Evolutionary conservation across 2,888 invertebrate species (phyloP).

Genomic region (Apamea crenata): DNA sequence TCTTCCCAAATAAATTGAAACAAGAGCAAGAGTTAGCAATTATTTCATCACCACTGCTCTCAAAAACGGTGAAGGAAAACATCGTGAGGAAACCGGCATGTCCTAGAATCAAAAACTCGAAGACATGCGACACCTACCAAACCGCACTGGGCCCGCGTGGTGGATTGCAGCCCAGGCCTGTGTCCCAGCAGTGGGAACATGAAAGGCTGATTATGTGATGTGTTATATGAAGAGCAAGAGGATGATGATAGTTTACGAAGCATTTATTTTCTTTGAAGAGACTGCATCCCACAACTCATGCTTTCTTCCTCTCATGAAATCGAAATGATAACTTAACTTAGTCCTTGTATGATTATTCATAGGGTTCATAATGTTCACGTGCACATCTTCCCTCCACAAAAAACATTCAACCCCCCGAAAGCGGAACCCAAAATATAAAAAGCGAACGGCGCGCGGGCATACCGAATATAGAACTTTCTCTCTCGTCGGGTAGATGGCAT

Average conservation of each 20-base stretch:
- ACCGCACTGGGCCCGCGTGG: too few relatives aligned
- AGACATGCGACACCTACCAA: too few relatives aligned
- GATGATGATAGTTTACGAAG: neutral
- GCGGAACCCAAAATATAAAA: conserved; percentile 69
- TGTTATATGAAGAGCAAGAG: too few relatives aligned
- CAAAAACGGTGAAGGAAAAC: too few relatives aligned
- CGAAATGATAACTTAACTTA: neutral
- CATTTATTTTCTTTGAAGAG: conserved; percentile 4
- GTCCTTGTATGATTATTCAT: conserved; percentile 15
- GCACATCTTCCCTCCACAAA: neutral
- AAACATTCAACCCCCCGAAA: conserved; percentile 7
- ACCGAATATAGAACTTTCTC: conserved; percentile 88
- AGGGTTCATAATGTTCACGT: neutral
- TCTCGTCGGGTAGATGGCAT: conserved; percentile 79
- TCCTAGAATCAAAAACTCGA: too few relatives aligned
- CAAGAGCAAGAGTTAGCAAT: too few relatives aligned
- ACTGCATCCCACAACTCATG: neutral
- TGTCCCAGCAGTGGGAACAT: too few relatives aligned
- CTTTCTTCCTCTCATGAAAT: neutral
- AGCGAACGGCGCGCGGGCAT: conserved; percentile 79
- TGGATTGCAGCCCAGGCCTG: too few relatives aligned
- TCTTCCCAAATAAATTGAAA: neutral
- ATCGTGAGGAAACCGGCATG: too few relatives aligned
- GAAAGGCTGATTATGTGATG: too few relatives aligned
- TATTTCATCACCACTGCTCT: too few relatives aligned